phyloP scores from a whole-genome alignment of 2,888 invertebrate genomes.

The Ophion ventricosus region DNA sequence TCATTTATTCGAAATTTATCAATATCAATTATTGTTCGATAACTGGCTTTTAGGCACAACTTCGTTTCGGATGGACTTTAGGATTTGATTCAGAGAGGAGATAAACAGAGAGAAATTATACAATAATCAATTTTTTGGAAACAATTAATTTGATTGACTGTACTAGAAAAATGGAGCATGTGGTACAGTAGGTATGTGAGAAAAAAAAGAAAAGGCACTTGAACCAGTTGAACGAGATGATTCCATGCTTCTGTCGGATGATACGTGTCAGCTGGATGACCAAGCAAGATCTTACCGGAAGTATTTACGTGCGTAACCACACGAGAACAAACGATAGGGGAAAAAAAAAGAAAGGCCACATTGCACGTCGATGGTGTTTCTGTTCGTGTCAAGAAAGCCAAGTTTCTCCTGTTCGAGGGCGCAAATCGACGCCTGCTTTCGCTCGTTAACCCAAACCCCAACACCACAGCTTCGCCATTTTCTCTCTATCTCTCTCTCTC shows the following conservation, averaged over 20 bases:
- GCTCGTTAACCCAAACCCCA: constrained; percentile 60
- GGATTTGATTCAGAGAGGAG: too few relatives aligned
- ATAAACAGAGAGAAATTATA: too few relatives aligned
- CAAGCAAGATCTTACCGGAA: constrained; percentile 10
- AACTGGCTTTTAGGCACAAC: too few relatives aligned
- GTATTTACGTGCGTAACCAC: constrained; percentile 23
- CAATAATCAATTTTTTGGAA: too few relatives aligned
- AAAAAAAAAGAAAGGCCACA: background rate
- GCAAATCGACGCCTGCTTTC: constrained; percentile 62
- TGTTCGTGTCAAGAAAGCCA: constrained; percentile 37
- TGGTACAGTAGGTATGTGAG: background rate
- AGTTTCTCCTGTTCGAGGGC: constrained; percentile 48
- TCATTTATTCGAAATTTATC: background rate
- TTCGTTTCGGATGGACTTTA: too few relatives aligned
- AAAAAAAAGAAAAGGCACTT: background rate
- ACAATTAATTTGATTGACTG: too few relatives aligned
- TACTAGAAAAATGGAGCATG: too few relatives aligned
- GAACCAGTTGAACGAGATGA: constrained; percentile 22
- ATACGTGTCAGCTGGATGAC: constrained; percentile 26
- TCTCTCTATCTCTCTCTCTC: too few relatives aligned
- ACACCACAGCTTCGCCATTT: constrained; percentile 50
- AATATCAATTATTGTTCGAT: background rate
- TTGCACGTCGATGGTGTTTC: constrained; percentile 27
- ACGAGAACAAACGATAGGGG: constrained; percentile 14
- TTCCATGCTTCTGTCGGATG: constrained; percentile 5